These are phyloP conservation scores for Motacilla tschutschensis DNA, from an alignment of 2,113 vertebrate genomes.

Conservation along the genomic window DNA sequence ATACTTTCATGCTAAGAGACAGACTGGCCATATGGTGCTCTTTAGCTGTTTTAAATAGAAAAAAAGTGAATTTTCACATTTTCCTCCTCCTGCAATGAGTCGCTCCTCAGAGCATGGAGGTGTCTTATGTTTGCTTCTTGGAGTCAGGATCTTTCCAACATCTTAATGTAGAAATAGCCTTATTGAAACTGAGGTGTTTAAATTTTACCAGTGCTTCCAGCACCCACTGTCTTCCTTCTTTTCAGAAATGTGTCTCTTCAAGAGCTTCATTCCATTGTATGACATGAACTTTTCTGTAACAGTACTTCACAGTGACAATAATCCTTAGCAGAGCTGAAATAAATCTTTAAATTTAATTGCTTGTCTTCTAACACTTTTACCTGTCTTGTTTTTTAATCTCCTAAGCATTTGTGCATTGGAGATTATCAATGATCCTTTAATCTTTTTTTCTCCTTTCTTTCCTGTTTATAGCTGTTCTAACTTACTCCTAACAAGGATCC, in stretches of 20 bases:
- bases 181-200: not conserved
- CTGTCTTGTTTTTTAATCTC: not conserved
- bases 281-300: not conserved
- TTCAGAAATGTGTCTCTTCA: not conserved
- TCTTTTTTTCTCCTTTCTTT: not conserved
- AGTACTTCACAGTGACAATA: not conserved
- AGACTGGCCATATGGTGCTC: constrained; percentile 21
- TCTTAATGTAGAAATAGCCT: not conserved
- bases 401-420: not conserved
- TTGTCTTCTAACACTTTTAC: not conserved
- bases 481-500: not conserved
- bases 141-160: not conserved
- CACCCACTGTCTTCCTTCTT: not conserved
- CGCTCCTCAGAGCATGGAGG: not conserved
- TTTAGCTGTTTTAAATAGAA: constrained; percentile 30
- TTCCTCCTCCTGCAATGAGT: not conserved
- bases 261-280: not conserved
- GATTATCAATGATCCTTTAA: not conserved
- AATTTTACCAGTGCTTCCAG: not conserved
- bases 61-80: not conserved
- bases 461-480: not conserved
- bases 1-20: constrained; percentile 22
- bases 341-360: not conserved
- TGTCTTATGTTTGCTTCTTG: not conserved
- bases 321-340: not conserved